Evolutionary conservation across 2,797 vertebrate species (phyloP).

Genomic region (Clarias fuscus): DNA sequence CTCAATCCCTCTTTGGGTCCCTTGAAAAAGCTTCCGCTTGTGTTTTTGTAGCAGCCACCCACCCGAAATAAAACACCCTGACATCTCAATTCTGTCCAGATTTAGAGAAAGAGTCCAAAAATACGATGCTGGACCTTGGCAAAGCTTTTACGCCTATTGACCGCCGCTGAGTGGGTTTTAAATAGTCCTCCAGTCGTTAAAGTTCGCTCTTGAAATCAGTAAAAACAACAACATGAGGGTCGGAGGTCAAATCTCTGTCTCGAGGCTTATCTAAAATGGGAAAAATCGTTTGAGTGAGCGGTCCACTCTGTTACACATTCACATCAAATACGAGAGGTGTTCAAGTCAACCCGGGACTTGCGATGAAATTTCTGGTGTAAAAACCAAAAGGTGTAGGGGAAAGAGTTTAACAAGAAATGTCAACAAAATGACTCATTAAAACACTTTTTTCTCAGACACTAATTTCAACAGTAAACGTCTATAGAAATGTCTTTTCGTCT

Average conservation of each 20-base stretch:
- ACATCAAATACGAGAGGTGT: too few species aligned
- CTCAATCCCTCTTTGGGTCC: conserved; percentile 13
- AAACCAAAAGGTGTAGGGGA: too few species aligned
- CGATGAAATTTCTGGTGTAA: too few species aligned
- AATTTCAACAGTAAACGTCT: too few species aligned
- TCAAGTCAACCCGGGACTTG: too few species aligned
- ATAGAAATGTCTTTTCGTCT: too few species aligned
- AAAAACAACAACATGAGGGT: conserved; percentile 63
- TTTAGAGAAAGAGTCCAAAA: conserved; percentile 60
- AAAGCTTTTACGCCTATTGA: conserved; percentile 57
- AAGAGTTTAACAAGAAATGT: too few species aligned
- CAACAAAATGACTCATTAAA: too few species aligned
- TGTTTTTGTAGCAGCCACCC: conserved; percentile 37
- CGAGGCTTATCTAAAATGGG: background rate
- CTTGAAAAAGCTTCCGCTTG: conserved; percentile 39
- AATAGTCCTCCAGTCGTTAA: conserved; percentile 61
- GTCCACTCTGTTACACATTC: background rate
- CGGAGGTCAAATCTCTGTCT: conserved; percentile 48
- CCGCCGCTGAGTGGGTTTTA: conserved; percentile 64
- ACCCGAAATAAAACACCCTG: conserved; percentile 38
- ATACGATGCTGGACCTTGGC: conserved; percentile 61
- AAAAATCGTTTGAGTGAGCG: background rate
- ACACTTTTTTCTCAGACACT: too few species aligned
- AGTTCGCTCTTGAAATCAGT: conserved; percentile 51
- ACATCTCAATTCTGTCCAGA: conserved; percentile 55